Percentiles rank a stretch among this genome's conserved stretches.
phyloP scores from a whole-genome alignment of 2,797 vertebrate species.

The Crocodylus rhombifer region DNA sequence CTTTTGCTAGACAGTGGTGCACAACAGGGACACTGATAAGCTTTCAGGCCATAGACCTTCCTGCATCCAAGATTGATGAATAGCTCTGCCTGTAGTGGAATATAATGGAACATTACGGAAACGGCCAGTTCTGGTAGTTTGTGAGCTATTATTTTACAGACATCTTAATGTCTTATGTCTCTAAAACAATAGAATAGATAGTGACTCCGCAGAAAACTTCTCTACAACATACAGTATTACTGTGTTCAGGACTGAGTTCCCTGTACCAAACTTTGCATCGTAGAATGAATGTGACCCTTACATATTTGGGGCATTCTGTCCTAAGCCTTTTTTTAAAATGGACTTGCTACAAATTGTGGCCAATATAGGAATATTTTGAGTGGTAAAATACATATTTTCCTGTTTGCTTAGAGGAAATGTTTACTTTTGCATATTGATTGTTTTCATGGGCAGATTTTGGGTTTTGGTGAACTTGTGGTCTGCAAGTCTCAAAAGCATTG shows the following conservation, averaged over 20 bases:
- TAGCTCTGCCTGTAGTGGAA: constrained; percentile 72
- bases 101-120: constrained; percentile 80
- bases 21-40: constrained; percentile 70
- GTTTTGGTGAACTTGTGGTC: background rate
- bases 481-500: background rate
- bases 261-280: background rate
- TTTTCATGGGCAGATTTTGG: background rate
- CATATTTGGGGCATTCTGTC: background rate
- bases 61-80: constrained; percentile 83
- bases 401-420: background rate
- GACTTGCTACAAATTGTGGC: background rate
- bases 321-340: background rate
- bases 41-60: constrained; percentile 49
- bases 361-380: background rate
- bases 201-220: background rate
- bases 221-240: rapidly evolving
- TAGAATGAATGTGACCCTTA: background rate
- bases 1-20: constrained; percentile 78
- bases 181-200: background rate
- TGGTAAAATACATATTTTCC: background rate
- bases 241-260: background rate
- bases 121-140: constrained; percentile 81
- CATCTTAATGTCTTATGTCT: background rate
- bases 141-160: constrained; percentile 40
- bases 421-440: background rate